Conservation (phyloP, 2,888 invertebrate species). For the Exephanes ischioxanthus region DNA sequence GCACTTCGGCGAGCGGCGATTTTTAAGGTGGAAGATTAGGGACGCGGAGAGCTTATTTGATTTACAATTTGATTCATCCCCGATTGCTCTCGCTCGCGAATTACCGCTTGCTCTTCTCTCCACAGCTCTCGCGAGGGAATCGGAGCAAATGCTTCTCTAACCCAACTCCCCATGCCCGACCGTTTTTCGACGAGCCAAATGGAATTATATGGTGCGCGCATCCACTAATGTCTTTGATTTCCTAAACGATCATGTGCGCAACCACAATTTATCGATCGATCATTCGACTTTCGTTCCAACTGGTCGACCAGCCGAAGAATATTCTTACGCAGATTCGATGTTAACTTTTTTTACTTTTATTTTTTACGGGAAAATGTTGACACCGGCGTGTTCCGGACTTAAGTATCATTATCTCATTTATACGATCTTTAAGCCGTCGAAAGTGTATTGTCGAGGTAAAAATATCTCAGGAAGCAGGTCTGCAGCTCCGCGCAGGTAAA, state of each 20-base stretch:
- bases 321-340: background rate
- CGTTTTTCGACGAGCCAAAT: slow-evolving; percentile 16
- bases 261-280: slow-evolving; percentile 30
- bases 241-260: slow-evolving; percentile 32
- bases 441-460: slow-evolving; percentile 13
- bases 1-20: slow-evolving; percentile 68
- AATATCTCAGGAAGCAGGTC: background rate
- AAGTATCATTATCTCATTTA: slow-evolving; percentile 49
- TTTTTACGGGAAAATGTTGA: slow-evolving; percentile 2
- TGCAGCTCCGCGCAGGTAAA: background rate
- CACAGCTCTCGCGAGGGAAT: slow-evolving; percentile 44
- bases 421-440: slow-evolving; percentile 43
- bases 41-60: slow-evolving; percentile 75
- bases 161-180: background rate
- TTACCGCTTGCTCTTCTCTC: slow-evolving; percentile 29
- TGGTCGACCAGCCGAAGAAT: background rate
- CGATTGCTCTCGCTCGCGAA: slow-evolving; percentile 43
- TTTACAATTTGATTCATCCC: slow-evolving; percentile 78
- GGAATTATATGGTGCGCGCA: slow-evolving; percentile 48
- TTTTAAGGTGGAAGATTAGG: slow-evolving; percentile 79
- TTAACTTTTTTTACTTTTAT: background rate
- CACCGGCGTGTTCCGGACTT: background rate
- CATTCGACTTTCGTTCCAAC: background rate
- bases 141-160: slow-evolving; percentile 58
- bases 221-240: slow-evolving; percentile 57